Evolutionary conservation across 2,113 vertebrate genomes (phyloP).

Genomic region (Melanotaenia duboulayi): DNA sequence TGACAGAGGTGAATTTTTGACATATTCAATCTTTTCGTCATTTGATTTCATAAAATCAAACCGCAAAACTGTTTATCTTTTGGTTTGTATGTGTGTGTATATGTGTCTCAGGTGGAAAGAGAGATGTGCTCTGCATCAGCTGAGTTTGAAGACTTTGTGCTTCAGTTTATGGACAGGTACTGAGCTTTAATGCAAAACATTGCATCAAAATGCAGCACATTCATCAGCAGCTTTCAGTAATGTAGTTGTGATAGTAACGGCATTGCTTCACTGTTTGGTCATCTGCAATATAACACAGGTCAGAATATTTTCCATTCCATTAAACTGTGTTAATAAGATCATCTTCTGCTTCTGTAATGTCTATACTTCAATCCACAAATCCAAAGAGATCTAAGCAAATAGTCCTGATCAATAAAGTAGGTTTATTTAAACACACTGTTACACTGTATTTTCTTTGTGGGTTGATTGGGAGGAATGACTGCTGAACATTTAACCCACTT

Average conservation of each 20-base stretch:
- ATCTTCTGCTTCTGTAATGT: too few relatives aligned
- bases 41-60: neutral
- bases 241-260: neutral
- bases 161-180: slow-evolving; percentile 98
- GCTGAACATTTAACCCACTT: neutral
- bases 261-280: neutral
- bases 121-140: slow-evolving; percentile 97
- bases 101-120: slow-evolving; percentile 88
- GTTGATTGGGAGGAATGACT: neutral
- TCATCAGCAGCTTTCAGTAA: neutral
- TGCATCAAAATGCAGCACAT: neutral
- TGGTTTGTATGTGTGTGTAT: slow-evolving; percentile 8
- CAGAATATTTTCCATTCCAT: neutral
- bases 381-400: too few relatives aligned
- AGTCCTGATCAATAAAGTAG: neutral
- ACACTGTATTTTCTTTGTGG: neutral
- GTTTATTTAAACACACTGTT: neutral
- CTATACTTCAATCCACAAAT: too few relatives aligned
- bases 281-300: too few relatives aligned
- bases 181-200: neutral
- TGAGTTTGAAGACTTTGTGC: slow-evolving; percentile 99
- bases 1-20: slow-evolving; percentile 87
- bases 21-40: neutral
- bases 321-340: neutral
- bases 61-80: neutral